These are phyloP conservation scores for Epistrophe grossulariae DNA, from an alignment of 2,888 invertebrate genomes.

Conservation along the genomic window DNA sequence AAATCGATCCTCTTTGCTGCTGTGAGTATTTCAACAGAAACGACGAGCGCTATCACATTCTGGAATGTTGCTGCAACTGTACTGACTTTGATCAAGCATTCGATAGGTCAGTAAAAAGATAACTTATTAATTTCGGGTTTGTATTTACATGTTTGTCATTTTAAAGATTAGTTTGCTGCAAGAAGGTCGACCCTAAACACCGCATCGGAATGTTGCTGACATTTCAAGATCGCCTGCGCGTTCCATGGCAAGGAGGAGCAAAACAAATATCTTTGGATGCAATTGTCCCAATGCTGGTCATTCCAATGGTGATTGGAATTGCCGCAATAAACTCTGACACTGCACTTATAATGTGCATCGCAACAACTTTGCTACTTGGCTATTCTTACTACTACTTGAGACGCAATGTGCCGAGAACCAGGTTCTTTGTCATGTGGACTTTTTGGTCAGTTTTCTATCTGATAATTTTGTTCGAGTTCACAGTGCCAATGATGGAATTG, in stretches of 20 bases:
- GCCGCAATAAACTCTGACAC: conserved; percentile 84
- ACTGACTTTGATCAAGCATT: conserved; percentile 85
- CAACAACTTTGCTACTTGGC: conserved; percentile 78
- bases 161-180: conserved; percentile 78
- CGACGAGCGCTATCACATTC: conserved; percentile 84
- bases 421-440: conserved; percentile 91
- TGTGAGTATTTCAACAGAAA: conserved; percentile 86
- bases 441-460: conserved; percentile 88
- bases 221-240: conserved; percentile 85
- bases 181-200: conserved; percentile 76
- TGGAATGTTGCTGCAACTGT: conserved; percentile 86
- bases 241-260: conserved; percentile 87
- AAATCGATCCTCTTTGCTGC: conserved; percentile 84
- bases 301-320: conserved; percentile 84
- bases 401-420: conserved; percentile 84
- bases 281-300: conserved; percentile 84
- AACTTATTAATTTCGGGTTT: not conserved
- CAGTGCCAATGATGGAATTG: conserved; percentile 90
- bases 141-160: conserved; percentile 6
- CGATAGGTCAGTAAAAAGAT: conserved; percentile 84
- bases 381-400: conserved; percentile 80
- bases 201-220: conserved; percentile 83
- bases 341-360: conserved; percentile 80
- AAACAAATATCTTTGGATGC: conserved; percentile 85
- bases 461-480: conserved; percentile 89